Evolutionary conservation across 2,113 vertebrate species (phyloP), one percentile per base, ranked within the genome.

Genomic region (Mesoclemmys tuberculata): DNA sequence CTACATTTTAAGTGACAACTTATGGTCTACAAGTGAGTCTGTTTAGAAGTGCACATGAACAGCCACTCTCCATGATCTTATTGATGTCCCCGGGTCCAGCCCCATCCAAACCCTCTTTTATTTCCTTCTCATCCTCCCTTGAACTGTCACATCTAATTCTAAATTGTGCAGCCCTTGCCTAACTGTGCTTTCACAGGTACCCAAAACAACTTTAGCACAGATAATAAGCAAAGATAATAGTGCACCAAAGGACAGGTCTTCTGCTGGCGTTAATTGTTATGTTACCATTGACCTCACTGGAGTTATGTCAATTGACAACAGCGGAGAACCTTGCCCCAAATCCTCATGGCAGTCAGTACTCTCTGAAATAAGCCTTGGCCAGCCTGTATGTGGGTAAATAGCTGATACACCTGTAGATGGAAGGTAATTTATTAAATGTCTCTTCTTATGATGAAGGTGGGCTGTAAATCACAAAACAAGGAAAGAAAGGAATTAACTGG

Each of bases 401-500:
- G 13, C 6, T 61, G 87, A 41, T 58, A 24, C 2, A 0, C 58
- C 54, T 52, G 54, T 85, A 56, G 75, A 61, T 14, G 10, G 41
- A 14, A 0, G 0, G 18, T 41, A 29, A 85, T 91, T 95, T 64
- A 48, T 79, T 80, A 44, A 80, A 21, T 8, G 56, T 19, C 44
- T 38, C 54, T 41, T 3, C 58, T 94, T 80, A 27, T 2, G 85
- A 87, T 0, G 2, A 81, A 19, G 0, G 71, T 11, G 41, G 56
- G 29, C 22, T 2, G 0, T 71, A 88, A 94, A 89, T 91, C 93
- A 91, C 56, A 84, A 61, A 78, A 24, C 52, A 84, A 1, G 0
- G 80, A n/a, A 86, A 92, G 54, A 83, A 94, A 95, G 52, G 44
- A 89, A 96, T 97, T 86, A 92, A 90, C 68, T 9, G 49, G 35